Evolutionary conservation across 2,113 vertebrate species (phyloP).

Genomic region (Ceratotherium simum): DNA sequence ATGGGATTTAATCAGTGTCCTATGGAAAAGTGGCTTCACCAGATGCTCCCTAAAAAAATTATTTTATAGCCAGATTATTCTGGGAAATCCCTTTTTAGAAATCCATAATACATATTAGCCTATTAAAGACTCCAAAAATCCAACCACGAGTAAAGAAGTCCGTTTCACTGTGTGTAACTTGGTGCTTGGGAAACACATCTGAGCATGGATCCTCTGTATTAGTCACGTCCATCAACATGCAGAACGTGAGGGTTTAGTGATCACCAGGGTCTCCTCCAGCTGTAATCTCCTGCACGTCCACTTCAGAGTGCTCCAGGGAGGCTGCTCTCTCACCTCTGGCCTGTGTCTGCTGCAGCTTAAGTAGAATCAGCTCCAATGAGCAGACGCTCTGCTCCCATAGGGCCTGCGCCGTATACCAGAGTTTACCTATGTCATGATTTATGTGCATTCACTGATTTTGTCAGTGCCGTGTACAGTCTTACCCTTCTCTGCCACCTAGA

Average conservation of each 20-base stretch:
- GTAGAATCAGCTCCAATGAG: neutral
- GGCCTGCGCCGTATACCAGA: neutral
- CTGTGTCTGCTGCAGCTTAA: neutral
- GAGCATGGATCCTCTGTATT: neutral
- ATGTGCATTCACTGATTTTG: neutral
- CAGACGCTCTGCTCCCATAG: neutral
- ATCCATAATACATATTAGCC: neutral
- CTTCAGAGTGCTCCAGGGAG: accelerated
- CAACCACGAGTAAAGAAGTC: neutral
- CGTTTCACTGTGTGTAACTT: neutral
- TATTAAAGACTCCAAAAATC: neutral
- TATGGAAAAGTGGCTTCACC: neutral
- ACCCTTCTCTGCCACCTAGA: neutral
- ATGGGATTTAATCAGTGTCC: neutral
- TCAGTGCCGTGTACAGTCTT: neutral
- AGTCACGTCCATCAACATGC: neutral
- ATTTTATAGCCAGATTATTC: neutral
- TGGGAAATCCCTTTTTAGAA: neutral
- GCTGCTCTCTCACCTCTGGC: neutral
- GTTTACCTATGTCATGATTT: neutral
- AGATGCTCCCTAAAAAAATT: neutral
- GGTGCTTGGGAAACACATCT: neutral
- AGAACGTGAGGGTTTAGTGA: neutral
- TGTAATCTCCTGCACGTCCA: no score
- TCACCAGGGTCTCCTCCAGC: neutral